Conservation (phyloP, 2,888 invertebrate genomes). For the Lagria hirta region DNA sequence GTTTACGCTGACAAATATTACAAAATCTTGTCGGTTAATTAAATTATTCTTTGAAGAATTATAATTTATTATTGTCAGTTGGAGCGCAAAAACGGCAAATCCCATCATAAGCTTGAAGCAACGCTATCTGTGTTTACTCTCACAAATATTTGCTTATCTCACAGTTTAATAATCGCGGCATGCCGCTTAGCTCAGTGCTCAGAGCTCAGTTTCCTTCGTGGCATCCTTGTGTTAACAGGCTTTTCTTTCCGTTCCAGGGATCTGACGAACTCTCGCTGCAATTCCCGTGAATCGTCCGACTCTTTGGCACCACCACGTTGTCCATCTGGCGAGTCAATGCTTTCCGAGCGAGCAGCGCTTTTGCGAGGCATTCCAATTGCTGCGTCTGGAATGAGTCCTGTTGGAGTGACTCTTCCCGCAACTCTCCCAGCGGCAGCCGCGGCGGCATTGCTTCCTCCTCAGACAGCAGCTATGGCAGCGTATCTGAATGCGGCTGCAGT, state of each 20-base stretch:
- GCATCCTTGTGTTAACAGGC: constrained; percentile 6
- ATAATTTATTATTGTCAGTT: too few species aligned
- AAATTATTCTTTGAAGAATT: too few species aligned
- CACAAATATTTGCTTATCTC: constrained; percentile 10
- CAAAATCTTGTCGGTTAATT: too few species aligned
- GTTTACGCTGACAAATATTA: too few species aligned
- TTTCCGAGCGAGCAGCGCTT: constrained; percentile 63
- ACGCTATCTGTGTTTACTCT: too few species aligned
- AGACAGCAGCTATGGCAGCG: constrained; percentile 81
- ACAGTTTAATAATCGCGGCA: constrained; percentile 5
- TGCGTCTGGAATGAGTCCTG: constrained; percentile 65
- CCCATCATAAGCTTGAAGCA: too few species aligned
- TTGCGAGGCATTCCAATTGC: constrained; percentile 57
- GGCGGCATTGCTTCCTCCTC: constrained; percentile 70
- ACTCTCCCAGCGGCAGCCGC: constrained; percentile 68
- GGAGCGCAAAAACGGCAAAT: too few species aligned
- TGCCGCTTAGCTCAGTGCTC: constrained; percentile 3
- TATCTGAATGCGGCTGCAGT: constrained; percentile 71
- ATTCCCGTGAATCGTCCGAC: constrained; percentile 74
- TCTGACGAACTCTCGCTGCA: constrained; percentile 78
- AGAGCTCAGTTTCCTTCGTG: constrained; percentile 1
- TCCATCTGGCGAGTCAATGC: constrained; percentile 76
- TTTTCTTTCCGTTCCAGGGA: constrained; percentile 61
- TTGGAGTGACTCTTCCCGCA: constrained; percentile 66
- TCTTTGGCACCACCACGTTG: constrained; percentile 71